phyloP scores from a whole-genome alignment of 2,113 vertebrate species.

The Pandion haliaetus region DNA sequence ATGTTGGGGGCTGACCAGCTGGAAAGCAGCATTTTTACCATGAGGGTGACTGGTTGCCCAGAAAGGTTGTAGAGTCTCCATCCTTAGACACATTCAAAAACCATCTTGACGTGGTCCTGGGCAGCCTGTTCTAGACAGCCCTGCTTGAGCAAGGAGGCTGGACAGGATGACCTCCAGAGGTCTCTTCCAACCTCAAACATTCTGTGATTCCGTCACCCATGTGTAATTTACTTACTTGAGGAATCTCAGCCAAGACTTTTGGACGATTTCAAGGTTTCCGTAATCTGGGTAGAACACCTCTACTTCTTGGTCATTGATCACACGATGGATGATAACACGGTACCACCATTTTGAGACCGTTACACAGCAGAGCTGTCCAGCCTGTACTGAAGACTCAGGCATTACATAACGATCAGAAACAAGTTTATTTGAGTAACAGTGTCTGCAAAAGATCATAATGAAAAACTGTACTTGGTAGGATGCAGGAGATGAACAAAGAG shows the following conservation, averaged over 20 bases:
- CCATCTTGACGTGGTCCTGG: accelerated
- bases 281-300: slow-evolving; percentile 91
- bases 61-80: background rate
- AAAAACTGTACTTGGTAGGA: background rate
- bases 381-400: slow-evolving; percentile 75
- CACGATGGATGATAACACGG: slow-evolving; percentile 83
- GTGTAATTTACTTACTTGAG: slow-evolving; percentile 83
- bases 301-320: slow-evolving; percentile 77
- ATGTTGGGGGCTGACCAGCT: accelerated
- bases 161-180: background rate
- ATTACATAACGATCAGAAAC: slow-evolving; percentile 84
- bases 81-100: background rate
- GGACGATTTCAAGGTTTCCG: slow-evolving; percentile 78
- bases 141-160: background rate
- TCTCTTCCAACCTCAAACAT: background rate
- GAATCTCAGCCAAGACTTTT: slow-evolving; percentile 79
- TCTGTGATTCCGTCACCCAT: accelerated
- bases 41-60: background rate
- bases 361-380: slow-evolving; percentile 88
- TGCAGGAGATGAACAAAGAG: background rate
- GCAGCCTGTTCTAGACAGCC: background rate
- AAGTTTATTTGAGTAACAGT: slow-evolving; percentile 81
- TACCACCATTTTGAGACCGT: slow-evolving; percentile 86
- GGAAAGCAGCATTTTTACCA: background rate
- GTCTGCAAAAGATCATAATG: slow-evolving; percentile 66